Percentiles rank a stretch among this genome's conserved stretches.
phyloP scores from a whole-genome alignment of 2,797 vertebrate genomes.

The Salmo trutta region DNA sequence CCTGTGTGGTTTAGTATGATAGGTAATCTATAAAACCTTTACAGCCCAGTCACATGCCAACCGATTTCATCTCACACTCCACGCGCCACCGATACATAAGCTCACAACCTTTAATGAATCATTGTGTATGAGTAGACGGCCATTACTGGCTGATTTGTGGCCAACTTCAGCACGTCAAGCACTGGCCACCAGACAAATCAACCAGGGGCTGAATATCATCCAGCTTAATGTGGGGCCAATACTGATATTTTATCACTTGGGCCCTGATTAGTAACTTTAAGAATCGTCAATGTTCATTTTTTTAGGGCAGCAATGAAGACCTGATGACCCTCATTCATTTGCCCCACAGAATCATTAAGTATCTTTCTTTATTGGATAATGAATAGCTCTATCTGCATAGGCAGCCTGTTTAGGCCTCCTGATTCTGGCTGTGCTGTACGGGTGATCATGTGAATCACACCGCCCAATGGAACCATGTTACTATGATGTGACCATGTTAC shows the following conservation, averaged over 20 bases:
- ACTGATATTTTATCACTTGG: constrained; percentile 90
- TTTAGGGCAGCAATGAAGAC: constrained; percentile 73
- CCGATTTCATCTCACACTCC: constrained; percentile 82
- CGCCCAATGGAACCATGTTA: neutral
- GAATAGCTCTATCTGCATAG: constrained; percentile 33
- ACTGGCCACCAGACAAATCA: constrained; percentile 94
- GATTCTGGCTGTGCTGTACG: constrained; percentile 35
- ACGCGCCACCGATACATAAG: constrained; percentile 97
- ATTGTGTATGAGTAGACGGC: constrained; percentile 99
- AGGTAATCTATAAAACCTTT: constrained; percentile 98
- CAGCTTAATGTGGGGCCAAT: constrained; percentile 87
- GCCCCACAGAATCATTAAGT: constrained; percentile 74
- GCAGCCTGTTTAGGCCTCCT: constrained; percentile 50
- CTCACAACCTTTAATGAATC: constrained; percentile 99
- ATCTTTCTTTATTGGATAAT: constrained; percentile 75
- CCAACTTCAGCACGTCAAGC: constrained; percentile 93
- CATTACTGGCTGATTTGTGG: constrained; percentile 99
- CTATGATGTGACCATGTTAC: neutral
- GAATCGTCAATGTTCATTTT: constrained; percentile 79
- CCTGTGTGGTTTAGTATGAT: constrained; percentile 86
- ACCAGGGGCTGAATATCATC: constrained; percentile 90
- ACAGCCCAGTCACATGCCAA: constrained; percentile 82
- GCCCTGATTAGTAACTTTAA: constrained; percentile 80
- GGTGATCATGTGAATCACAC: neutral
- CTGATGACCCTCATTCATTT: constrained; percentile 76